Conservation (phyloP, 2,797 vertebrate genomes). For the Carduelis carduelis region DNA sequence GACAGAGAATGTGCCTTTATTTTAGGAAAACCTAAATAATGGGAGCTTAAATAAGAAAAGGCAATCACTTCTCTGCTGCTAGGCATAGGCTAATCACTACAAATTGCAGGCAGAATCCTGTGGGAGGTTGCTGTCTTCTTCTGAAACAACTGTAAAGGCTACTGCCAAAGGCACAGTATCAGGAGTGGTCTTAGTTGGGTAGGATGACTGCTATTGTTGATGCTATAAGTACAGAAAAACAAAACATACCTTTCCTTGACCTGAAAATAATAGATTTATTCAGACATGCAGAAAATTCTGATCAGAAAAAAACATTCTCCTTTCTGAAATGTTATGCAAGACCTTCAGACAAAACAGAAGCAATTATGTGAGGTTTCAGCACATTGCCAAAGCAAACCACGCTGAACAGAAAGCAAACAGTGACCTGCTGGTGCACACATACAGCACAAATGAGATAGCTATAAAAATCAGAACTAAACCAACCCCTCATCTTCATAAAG, state of each 20-base stretch:
- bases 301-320: slow-evolving; percentile 16
- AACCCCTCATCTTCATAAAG: slow-evolving; percentile 94
- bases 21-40: slow-evolving; percentile 24
- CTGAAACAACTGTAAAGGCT: slow-evolving; percentile 3
- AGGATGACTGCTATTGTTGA: neutral
- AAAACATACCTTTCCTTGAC: slow-evolving; percentile 45
- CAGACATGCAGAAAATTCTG: slow-evolving; percentile 59
- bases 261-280: slow-evolving; percentile 42
- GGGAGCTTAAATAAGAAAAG: neutral
- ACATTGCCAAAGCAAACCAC: slow-evolving; percentile 56
- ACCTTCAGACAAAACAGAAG: slow-evolving; percentile 51
- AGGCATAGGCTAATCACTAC: slow-evolving; percentile 6
- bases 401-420: slow-evolving; percentile 21
- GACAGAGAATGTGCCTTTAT: neutral
- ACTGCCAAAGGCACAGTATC: neutral
- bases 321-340: slow-evolving; percentile 58
- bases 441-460: slow-evolving; percentile 19
- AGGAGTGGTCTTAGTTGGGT: neutral
- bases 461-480: slow-evolving; percentile 74
- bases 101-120: neutral
- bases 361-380: slow-evolving; percentile 51
- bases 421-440: neutral
- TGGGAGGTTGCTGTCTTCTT: slow-evolving; percentile 8
- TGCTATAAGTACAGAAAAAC: neutral
- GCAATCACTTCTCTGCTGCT: slow-evolving; percentile 3